Base-by-base conservation (phyloP, 1,140 invertebrate species). In the Agraylea sexmaculata region DNA sequence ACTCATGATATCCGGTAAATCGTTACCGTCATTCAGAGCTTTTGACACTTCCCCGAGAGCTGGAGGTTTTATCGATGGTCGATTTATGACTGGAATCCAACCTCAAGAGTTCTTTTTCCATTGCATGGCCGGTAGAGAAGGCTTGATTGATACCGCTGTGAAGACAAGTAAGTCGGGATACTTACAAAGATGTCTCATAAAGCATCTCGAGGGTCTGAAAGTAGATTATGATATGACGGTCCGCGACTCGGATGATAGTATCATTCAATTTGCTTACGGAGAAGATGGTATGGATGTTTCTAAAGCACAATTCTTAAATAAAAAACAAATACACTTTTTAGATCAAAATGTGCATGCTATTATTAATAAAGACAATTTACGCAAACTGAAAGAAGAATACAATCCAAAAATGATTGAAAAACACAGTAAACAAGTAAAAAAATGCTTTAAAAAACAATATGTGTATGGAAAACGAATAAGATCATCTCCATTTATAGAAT, bases 41-140 rank as follows among this genome's bases (percentile, higher is more conserved):
- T 96, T 91, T 54, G 92, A 98, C 54, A 75, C 83, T 11, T 76
- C 85, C 0, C 93, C 94, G 0, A 70, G 87, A 55, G 87, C 94
- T 18, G 94, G 96, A 27, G 96, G 96, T 11, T 99, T 95, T 58
- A 88, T 99, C 23, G 84, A 87, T 51, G 86, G 89, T 2, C 70
- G 95, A 19, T 99, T 99, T 54, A 82, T 98, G 73, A 98, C 93
- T 1, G 95, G 95, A 37, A 91, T 99, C 46, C 77, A 87, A 54
- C 92, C 93, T 1, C 91, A 95, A 64, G 94, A 99, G 58, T 97
- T 95, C 56, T 99, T 97, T 65, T 98, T 96, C 63, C 94, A 99
- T 74, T 99, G 94, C 58, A 99, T 99, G 94, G 96, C 96, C 36
- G 96, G 96, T 45, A 75, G 96, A 64, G 96, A 99, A 75, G 82